Percentiles rank a stretch among this genome's conserved stretches.
Conservation (phyloP, 2,888 invertebrate genomes). For the Archips crataeganus region DNA sequence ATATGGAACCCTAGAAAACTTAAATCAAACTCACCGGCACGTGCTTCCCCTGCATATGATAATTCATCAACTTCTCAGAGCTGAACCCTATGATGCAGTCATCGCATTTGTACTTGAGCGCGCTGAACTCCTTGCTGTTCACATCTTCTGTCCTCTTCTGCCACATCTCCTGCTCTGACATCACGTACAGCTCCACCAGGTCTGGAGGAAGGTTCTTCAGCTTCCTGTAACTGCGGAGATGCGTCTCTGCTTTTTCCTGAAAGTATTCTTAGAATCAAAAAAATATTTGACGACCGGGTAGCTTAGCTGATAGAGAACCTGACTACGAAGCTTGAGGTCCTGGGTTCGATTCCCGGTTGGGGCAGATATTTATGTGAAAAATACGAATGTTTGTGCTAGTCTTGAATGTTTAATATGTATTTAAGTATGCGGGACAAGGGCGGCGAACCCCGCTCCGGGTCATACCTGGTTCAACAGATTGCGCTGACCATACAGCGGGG, state of each 20-base stretch:
- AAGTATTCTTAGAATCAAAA: not conserved
- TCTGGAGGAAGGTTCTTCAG: conserved; percentile 68
- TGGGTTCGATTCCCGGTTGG: no score
- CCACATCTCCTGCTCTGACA: conserved; percentile 73
- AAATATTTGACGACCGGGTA: no score
- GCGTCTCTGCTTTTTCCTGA: conserved; percentile 5
- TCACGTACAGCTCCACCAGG: conserved; percentile 63
- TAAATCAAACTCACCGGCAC: conserved; percentile 54
- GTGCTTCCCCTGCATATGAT: conserved; percentile 69
- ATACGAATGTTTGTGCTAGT: no score
- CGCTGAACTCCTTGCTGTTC: conserved; percentile 57
- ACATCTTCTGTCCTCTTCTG: conserved; percentile 57
- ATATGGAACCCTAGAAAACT: not conserved
- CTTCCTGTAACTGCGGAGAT: conserved; percentile 49
- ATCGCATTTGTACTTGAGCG: conserved; percentile 61
- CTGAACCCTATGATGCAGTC: conserved; percentile 68
- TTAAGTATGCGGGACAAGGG: no score
- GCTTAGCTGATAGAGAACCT: no score
- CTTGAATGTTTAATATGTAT: no score
- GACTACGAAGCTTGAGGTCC: no score
- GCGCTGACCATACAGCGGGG: no score
- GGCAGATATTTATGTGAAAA: no score
- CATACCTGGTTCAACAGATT: no score
- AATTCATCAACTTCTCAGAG: conserved; percentile 61
- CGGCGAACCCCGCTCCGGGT: no score